Conservation (phyloP, 1,140 invertebrate species). For the Mercenaria mercenaria region DNA sequence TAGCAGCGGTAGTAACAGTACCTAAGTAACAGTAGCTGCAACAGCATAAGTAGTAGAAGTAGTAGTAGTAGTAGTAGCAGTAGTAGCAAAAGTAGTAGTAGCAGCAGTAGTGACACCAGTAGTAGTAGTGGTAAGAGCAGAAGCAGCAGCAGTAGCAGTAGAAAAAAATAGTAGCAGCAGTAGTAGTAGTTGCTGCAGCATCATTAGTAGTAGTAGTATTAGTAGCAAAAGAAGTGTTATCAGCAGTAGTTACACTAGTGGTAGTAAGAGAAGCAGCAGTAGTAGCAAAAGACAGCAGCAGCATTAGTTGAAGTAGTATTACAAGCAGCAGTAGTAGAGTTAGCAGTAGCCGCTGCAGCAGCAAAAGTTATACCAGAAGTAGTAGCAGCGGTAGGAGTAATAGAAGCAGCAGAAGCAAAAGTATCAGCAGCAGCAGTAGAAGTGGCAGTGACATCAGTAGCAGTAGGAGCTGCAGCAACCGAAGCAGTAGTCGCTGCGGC, state of each 20-base stretch:
- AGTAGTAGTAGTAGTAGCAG: slow-evolving; percentile 33
- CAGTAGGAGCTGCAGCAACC: slow-evolving; percentile 3
- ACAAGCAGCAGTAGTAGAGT: slow-evolving; percentile 30
- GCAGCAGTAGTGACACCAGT: background rate
- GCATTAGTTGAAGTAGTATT: slow-evolving; percentile 8
- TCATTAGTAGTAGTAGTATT: slow-evolving; percentile 30
- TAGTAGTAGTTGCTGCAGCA: slow-evolving; percentile 44
- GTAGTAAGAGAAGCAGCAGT: slow-evolving; percentile 40
- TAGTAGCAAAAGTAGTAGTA: slow-evolving; percentile 29
- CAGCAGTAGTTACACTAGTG: slow-evolving; percentile 43
- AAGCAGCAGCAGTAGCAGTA: background rate
- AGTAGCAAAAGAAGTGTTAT: slow-evolving; percentile 49
- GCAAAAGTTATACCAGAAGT: background rate
- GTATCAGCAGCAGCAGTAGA: slow-evolving; percentile 49
- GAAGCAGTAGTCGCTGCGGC: slow-evolving; percentile 14
- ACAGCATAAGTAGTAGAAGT: slow-evolving; percentile 37
- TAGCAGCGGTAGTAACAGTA: background rate
- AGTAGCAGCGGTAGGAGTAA: slow-evolving; percentile 50
- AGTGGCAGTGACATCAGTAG: slow-evolving; percentile 12
- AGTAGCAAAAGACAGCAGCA: slow-evolving; percentile 17
- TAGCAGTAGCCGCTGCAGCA: slow-evolving; percentile 24
- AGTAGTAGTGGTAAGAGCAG: slow-evolving; percentile 21
- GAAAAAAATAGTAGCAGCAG: slow-evolving; percentile 31
- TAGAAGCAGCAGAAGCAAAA: slow-evolving; percentile 40
- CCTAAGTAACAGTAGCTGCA: slow-evolving; percentile 26